These are phyloP conservation scores for Acheta domesticus DNA, from an alignment of 2,888 invertebrate genomes.

Conservation along the genomic window DNA sequence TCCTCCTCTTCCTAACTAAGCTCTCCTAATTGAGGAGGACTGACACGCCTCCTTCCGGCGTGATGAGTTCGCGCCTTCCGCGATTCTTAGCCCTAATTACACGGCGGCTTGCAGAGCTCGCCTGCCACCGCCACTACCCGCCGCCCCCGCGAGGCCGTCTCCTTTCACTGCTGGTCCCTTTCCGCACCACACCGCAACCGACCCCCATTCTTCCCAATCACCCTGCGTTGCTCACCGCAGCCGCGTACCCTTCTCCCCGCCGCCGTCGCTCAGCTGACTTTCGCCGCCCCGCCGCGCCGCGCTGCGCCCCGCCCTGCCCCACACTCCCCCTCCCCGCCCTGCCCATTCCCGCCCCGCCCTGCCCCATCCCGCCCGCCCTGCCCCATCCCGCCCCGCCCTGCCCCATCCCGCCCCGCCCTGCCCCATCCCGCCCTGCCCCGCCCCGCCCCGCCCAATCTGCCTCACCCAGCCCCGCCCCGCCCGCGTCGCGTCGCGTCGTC, in stretches of 20 bases:
- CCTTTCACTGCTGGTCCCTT: neutral
- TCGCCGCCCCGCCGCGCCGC: neutral
- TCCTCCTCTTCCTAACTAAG: too few species aligned
- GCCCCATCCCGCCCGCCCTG: too few species aligned
- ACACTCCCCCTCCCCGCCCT: neutral
- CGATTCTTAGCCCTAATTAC: constrained; percentile 4
- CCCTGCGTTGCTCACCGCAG: neutral
- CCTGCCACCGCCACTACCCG: neutral
- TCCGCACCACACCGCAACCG: neutral
- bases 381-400: neutral
- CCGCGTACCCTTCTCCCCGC: neutral
- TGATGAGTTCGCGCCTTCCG: constrained; percentile 18
- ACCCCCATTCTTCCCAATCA: neutral
- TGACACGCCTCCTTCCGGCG: neutral
- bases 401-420: neutral
- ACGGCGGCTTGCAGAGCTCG: neutral
- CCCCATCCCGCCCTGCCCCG: too few species aligned
- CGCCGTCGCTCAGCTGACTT: neutral
- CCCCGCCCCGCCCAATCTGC: too few species aligned
- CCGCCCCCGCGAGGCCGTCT: neutral
- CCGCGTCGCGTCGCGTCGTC: too few species aligned
- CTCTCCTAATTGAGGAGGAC: constrained; percentile 4
- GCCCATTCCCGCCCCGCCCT: too few species aligned
- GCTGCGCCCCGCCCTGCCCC: neutral
- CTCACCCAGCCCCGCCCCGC: too few species aligned